Evolutionary conservation across 2,113 vertebrate genomes (phyloP), one percentile per base, ranked within the genome.

Genomic region (Poecilia latipinna): DNA sequence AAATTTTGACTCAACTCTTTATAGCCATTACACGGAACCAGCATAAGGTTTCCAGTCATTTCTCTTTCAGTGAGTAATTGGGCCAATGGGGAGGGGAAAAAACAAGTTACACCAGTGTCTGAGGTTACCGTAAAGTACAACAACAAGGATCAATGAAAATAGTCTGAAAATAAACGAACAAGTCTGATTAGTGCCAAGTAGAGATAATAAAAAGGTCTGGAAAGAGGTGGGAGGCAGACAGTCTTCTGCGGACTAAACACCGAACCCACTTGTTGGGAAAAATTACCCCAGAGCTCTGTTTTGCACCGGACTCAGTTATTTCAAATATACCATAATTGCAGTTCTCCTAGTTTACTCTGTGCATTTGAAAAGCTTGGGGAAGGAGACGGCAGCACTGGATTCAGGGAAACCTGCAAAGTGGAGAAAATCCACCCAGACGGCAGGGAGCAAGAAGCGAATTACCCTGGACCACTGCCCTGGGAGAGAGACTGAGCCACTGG

Each of bases 261-360:
- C 82, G 73, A 91, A 72, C 82, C 87, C 83, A 84, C 83, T 78
- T 76, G 87, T 83, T 86, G 86, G 86, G 70, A 90, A 93, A 93
- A 88, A 75, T 70, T 83, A 64, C 77, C 84, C 80, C 37, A 71
- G 60, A 88, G 78, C 85, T 83, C 69, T 82, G 76, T 84, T 74
- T 77, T 74, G 83, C 69, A 64, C 84, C 83, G 79, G 81, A 74
- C 75, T 91, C 85, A 66, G 83, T 89, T 87, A 87, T 90, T 90
- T 92, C 74, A 75, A 84, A 84, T 60, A 32, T 72, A 77, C 82
- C 73, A 68, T 91, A 93, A 94, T 93, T 94, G 88, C 80, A 87
- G 74, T 39, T 84, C 80, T 76, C 80, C 80, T 85, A 69, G 89
- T 88, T 87, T 81, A 80, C 77, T 78, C 80, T 71, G 68, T 77